Conservation (phyloP, 2,888 invertebrate genomes). For the Amblyjoppa fuscipennis region DNA sequence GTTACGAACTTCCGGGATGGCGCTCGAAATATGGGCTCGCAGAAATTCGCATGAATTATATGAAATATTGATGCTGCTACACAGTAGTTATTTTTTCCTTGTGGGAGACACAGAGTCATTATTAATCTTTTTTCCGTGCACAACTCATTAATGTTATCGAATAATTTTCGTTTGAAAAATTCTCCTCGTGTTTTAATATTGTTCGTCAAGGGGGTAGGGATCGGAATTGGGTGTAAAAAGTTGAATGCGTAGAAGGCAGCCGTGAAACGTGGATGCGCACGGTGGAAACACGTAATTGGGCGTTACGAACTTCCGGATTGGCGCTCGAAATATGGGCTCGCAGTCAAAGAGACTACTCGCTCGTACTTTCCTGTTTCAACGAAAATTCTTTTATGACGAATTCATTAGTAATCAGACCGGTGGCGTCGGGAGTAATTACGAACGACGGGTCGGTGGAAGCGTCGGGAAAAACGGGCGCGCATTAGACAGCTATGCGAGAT, state of each 20-base stretch:
- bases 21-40: neutral
- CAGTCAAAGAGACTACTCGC: constrained; percentile 4
- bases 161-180: neutral
- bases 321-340: neutral
- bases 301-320: neutral
- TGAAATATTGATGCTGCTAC: neutral
- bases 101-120: neutral
- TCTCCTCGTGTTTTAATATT: neutral
- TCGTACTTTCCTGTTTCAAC: neutral
- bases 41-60: neutral
- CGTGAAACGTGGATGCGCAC: neutral
- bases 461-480: constrained; percentile 10
- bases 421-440: constrained; percentile 25
- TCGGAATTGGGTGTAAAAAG: neutral
- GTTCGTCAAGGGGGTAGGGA: neutral
- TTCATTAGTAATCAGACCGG: constrained; percentile 22
- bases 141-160: neutral
- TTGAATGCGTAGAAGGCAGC: neutral
- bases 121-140: neutral
- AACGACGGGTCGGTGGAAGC: neutral
- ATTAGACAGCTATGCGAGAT: neutral
- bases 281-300: neutral
- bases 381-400: constrained; percentile 11
- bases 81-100: neutral
- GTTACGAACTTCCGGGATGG: neutral